Evolutionary conservation across 2,888 invertebrate species (phyloP).

Genomic region (Mesoligia furuncula): DNA sequence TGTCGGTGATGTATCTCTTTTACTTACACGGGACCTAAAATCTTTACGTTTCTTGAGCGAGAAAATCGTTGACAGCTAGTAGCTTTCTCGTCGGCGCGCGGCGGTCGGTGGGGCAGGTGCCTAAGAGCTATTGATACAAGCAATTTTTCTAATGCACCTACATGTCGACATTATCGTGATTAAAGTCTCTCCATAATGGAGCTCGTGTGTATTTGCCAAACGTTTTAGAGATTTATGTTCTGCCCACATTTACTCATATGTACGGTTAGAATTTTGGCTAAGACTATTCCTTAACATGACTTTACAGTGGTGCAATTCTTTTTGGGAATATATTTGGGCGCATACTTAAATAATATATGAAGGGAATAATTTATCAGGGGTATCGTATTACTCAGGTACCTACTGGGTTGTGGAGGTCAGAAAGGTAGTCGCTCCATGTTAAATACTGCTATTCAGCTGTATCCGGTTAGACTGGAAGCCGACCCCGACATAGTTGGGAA

Average conservation of each 20-base stretch:
- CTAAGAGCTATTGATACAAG: constrained; percentile 72
- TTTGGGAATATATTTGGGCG: constrained; percentile 48
- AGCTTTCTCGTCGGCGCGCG: too few species aligned
- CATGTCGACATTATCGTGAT: constrained; percentile 76
- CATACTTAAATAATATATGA: constrained; percentile 38
- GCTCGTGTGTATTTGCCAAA: constrained; percentile 70
- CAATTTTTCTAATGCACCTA: constrained; percentile 79
- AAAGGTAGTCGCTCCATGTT: neutral
- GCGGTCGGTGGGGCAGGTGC: neutral
- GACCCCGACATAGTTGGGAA: neutral
- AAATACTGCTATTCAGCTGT: neutral
- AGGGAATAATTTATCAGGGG: neutral
- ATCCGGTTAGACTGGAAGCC: neutral
- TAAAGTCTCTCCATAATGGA: constrained; percentile 70
- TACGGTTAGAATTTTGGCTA: constrained; percentile 63
- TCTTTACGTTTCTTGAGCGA: neutral
- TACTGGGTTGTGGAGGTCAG: neutral
- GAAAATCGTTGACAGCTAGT: neutral
- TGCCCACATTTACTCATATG: constrained; percentile 56
- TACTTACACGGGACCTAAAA: neutral
- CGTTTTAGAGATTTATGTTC: constrained; percentile 66
- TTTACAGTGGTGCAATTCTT: constrained; percentile 49
- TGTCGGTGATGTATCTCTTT: too few species aligned
- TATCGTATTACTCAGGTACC: neutral
- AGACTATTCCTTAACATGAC: constrained; percentile 44